Evolutionary conservation across 92 coral and sea anemone species (phyloP).

Genomic region (Epizoanthus scotinus): DNA sequence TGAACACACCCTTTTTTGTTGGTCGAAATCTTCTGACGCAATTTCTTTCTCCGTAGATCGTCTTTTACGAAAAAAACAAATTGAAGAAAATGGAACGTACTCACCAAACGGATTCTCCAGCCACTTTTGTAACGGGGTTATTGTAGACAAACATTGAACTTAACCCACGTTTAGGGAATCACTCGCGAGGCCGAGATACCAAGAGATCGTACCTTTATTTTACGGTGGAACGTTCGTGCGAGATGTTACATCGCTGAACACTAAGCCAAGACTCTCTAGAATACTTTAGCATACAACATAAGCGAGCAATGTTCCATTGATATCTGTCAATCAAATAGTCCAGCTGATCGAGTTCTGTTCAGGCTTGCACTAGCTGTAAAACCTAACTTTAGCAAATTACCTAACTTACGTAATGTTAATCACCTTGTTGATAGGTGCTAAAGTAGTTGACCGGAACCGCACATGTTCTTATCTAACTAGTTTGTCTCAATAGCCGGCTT

Average conservation of each 20-base stretch:
- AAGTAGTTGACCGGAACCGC: not conserved
- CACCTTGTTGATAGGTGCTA: constrained; percentile 4
- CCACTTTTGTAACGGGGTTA: constrained; percentile 3
- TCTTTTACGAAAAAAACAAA: not conserved
- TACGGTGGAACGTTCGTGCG: constrained; percentile 11
- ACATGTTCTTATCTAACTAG: too few relatives aligned
- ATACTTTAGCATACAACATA: not conserved
- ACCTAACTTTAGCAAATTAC: not conserved
- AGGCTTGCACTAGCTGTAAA: constrained; percentile 4
- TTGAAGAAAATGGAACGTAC: constrained; percentile 17
- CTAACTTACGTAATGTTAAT: not conserved
- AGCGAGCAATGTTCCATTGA: not conserved
- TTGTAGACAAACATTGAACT: not conserved
- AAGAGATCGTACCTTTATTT: not conserved
- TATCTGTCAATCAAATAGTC: constrained; percentile 11
- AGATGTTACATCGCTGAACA: constrained; percentile 16
- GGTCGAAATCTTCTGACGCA: too few relatives aligned
- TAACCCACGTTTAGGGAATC: constrained; percentile 17
- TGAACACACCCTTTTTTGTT: constrained; percentile 11
- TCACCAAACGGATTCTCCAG: not conserved
- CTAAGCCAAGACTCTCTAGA: not conserved
- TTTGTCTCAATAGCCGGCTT: too few relatives aligned
- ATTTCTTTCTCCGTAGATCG: constrained; percentile 1
- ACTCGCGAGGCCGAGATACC: constrained; percentile 12
- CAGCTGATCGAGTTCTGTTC: constrained; percentile 1